Base-by-base conservation (phyloP, 2,888 invertebrate genomes). In the Siphlonurus alternatus region DNA sequence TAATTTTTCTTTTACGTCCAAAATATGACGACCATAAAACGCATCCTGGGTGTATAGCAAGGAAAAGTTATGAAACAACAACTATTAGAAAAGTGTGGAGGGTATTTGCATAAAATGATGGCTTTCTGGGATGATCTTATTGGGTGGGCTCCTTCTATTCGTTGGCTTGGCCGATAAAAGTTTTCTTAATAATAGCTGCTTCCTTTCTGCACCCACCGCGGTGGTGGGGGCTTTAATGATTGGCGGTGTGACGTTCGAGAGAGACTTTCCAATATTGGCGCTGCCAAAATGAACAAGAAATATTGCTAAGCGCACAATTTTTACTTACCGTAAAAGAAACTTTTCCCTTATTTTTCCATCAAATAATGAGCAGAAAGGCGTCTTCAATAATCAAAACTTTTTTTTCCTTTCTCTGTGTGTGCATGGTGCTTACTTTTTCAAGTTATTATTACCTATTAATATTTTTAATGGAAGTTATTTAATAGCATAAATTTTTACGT, bases 61-160 rank as follows among this genome's bases (percentile, higher is more conserved):
- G 15, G 15, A 38, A 38, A 38, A 38, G 38, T 38, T 38, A 38
- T 38, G 15, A 38, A 38, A 38, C 38, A 38, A 38, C 38, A 38
- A 38, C 38, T 38, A 10, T 10, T 38, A 38, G 7, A 38, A 38
- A 15, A 38, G 38, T 10, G 10, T 51, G 10, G 53, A 51, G 53
- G 5, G 7, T 56, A 56, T 56, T 56, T 56, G 56, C 56, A 56
- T 56, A 56, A 56, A 56, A 56, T 56, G 56, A 56, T 56, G 56
- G 22, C 7, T 56, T 56, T 56, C 15, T 15, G 15, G 15, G 38
- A 38, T 38, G 5, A 38, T 38, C 38, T 38, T 15, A 38, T 38
- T 38, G 7, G n/a, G n/a, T n/a, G n/a, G n/a, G n/a, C n/a, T n/a
- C n/a, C n/a, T n/a, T n/a, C n/a, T n/a, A n/a, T n/a, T n/a, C n/a